Conservation (phyloP, 1,140 invertebrate genomes). For the Zaprionus inermis region DNA sequence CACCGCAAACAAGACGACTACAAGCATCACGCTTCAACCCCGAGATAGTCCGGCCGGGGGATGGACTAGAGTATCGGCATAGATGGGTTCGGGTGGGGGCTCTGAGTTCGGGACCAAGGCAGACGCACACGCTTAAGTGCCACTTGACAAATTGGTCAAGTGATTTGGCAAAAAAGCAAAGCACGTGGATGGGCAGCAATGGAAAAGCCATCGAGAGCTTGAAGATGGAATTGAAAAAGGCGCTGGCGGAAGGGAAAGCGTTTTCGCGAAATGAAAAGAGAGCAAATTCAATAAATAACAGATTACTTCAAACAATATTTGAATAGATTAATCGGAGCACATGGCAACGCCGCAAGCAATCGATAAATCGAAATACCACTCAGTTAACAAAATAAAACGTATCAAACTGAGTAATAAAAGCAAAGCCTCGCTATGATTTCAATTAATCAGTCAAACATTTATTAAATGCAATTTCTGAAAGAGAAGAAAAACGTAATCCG, state of each 20-base stretch:
- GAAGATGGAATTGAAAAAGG: background rate
- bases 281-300: background rate
- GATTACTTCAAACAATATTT: background rate
- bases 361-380: background rate
- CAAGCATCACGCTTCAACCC: slow-evolving; percentile 52
- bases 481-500: background rate
- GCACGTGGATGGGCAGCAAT: slow-evolving; percentile 1
- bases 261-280: background rate
- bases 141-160: slow-evolving; percentile 83
- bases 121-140: slow-evolving; percentile 73
- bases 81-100: background rate
- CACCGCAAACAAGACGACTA: slow-evolving; percentile 68
- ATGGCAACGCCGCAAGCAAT: background rate
- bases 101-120: background rate
- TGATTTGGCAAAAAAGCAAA: slow-evolving; percentile 73
- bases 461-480: background rate
- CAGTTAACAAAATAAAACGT: background rate
- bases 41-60: slow-evolving; percentile 4
- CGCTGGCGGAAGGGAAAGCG: background rate
- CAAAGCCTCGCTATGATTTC: background rate
- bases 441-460: background rate
- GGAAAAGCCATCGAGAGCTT: slow-evolving; percentile 25
- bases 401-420: background rate
- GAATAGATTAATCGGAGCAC: background rate
- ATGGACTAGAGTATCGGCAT: background rate